Base-by-base conservation (phyloP, 1,140 invertebrate species). In the Ips nitidus region DNA sequence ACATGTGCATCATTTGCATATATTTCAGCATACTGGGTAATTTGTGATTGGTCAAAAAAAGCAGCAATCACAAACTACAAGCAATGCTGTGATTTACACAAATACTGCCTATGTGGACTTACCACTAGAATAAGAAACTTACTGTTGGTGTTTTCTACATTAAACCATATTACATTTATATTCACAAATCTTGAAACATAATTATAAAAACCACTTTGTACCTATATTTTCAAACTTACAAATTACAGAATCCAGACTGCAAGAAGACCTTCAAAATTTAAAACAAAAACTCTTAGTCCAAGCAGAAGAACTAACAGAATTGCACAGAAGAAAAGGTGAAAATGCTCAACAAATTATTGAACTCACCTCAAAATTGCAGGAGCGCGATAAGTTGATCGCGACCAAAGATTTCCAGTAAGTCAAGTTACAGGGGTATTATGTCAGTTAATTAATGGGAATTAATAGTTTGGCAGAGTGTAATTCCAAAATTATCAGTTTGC, bases 301-400 rank as follows among this genome's bases (percentile, higher is more conserved):
- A 78, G 94, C 97, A 80, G 95, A 98, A 84, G 95, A 98, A 81
- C 81, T 98, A 2, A 95, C 94, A 4, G 93, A 93, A 62, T 79
- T 98, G 41, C 94, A 97, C 78, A 88, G 91, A 75, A 86, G 91
- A 63, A 89, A 93, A 81, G 93, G 95, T 59, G 95, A 98, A 83
- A 94, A 97, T 85, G 87, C 94, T 0, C 95, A 97, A 79, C 90
- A 95, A 83, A 93, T 98, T 66, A 91, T 98, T 55, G 94, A 94
- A 80, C 83, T 98, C 2, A 95, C 94, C 83, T 86, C 89, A 69
- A 89, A 88, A 81, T 81, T 97, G 36, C 91, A 95, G 82, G 93
- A 95, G 73, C 90, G 92, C 77, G 92, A 94, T 73, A 93, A 93
- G 79, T 83, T 89, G 70, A 75, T 95, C 55, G 83, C 86, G 41